Conservation (phyloP, 2,888 invertebrate species). For the Cataglyphis rosenhaueri region DNA sequence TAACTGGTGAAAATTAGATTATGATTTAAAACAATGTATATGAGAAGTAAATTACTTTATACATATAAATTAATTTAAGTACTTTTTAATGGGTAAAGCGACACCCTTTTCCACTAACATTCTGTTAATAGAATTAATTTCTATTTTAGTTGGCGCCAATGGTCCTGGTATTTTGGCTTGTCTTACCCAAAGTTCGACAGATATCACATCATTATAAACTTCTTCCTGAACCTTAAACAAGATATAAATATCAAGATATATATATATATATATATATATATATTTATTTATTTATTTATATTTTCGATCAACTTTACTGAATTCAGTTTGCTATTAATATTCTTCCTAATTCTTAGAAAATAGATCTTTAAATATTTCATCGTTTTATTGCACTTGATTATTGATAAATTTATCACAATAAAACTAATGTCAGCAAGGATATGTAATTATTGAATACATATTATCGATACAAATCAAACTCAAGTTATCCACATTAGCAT, state of each 20-base stretch:
- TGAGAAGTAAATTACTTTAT: neutral
- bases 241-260: neutral
- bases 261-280: neutral
- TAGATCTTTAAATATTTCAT: neutral
- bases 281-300: neutral
- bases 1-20: constrained; percentile 60
- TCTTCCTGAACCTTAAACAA: constrained; percentile 64
- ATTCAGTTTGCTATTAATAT: neutral
- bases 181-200: constrained; percentile 89
- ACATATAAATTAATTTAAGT: constrained; percentile 55
- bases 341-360: neutral
- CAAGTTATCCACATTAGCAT: neutral
- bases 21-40: neutral
- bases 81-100: constrained; percentile 86
- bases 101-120: constrained; percentile 89
- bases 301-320: neutral
- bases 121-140: constrained; percentile 89
- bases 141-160: constrained; percentile 88
- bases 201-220: constrained; percentile 80
- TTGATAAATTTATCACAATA: neutral
- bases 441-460: no score
- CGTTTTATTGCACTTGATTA: neutral
- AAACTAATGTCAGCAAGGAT: neutral
- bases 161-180: constrained; percentile 88
- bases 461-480: neutral